Evolutionary conservation across 2,113 vertebrate genomes (phyloP).

Genomic region (Boleophthalmus pectinirostris): DNA sequence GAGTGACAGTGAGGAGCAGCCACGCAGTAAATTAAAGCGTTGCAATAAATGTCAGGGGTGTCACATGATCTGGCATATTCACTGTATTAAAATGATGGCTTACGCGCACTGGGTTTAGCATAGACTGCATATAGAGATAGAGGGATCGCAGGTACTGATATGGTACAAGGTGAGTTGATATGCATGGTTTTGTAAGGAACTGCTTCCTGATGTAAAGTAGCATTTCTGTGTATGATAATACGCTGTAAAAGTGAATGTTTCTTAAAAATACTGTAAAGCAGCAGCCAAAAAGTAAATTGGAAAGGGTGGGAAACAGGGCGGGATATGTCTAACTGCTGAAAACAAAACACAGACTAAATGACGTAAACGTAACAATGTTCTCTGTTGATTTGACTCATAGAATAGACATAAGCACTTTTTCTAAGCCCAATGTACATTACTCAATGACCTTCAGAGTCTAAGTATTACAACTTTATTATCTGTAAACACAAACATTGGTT

Average conservation of each 20-base stretch:
- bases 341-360: too few relatives aligned
- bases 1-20: constrained; percentile 24
- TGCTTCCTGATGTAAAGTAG: neutral
- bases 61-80: constrained; percentile 11
- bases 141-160: neutral
- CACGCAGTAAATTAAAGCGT: constrained; percentile 43
- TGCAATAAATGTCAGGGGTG: constrained; percentile 23
- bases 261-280: too few relatives aligned
- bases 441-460: neutral
- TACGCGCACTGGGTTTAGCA: neutral
- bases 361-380: too few relatives aligned
- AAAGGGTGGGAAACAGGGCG: too few relatives aligned
- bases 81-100: constrained; percentile 4
- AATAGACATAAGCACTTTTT: neutral
- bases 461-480: neutral
- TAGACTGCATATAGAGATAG: neutral
- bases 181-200: neutral
- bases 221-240: neutral
- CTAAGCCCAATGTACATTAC: neutral
- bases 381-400: too few relatives aligned
- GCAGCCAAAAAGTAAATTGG: too few relatives aligned
- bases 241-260: too few relatives aligned
- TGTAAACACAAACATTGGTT: too few relatives aligned
- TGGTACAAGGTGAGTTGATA: neutral
- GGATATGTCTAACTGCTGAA: too few relatives aligned